phyloP scores from a whole-genome alignment of 2,113 vertebrate genomes.

The Anser cygnoides region DNA sequence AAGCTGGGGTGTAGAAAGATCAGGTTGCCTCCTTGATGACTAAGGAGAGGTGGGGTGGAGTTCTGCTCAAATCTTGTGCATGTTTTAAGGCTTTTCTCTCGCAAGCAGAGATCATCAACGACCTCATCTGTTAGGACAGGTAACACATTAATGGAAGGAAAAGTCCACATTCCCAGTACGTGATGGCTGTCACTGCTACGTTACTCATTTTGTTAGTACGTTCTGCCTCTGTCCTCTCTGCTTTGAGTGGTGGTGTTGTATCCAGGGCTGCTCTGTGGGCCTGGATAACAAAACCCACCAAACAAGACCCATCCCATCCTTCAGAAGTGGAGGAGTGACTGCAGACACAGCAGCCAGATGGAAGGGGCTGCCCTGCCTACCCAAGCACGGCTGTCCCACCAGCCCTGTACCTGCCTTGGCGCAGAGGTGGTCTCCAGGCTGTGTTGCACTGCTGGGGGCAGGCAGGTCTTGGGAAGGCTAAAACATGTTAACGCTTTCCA shows the following conservation, averaged over 20 bases:
- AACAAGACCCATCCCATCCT: neutral
- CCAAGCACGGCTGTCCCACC: fast-evolving
- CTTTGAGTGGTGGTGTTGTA: neutral
- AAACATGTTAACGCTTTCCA: neutral
- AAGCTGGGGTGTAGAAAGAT: neutral
- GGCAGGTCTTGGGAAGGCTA: neutral
- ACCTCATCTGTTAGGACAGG: neutral
- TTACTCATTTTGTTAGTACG: neutral
- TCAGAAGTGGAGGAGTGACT: neutral
- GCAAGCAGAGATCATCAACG: fast-evolving
- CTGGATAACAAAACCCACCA: neutral
- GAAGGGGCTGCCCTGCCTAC: neutral
- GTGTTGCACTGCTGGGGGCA: neutral
- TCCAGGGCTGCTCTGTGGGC: neutral
- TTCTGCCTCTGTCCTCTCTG: neutral
- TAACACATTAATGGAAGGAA: neutral
- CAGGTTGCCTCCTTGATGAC: neutral
- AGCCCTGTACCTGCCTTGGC: neutral
- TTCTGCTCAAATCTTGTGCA: fast-evolving
- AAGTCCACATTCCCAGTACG: neutral
- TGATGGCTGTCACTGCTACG: neutral
- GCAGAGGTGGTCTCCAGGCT: neutral
- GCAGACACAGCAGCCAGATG: neutral
- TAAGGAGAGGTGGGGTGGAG: neutral
- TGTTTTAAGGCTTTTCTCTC: neutral